Evolutionary conservation across 1,140 invertebrate species (phyloP).

Genomic region (Ceratosolen fusciceps): DNA sequence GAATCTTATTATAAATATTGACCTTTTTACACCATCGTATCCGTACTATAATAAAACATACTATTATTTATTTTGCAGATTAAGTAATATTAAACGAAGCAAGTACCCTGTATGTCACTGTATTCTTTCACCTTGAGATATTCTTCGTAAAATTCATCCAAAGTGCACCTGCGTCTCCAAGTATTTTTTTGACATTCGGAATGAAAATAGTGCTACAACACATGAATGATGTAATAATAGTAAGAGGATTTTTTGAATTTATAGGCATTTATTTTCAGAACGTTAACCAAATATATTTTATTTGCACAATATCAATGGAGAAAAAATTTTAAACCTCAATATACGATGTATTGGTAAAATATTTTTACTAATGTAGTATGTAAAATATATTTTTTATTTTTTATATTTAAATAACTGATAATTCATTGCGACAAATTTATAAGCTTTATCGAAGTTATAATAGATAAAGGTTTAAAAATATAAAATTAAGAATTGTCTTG

Average conservation of each 20-base stretch:
- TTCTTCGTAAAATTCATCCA: not conserved
- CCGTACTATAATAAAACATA: not conserved
- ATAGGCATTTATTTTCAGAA: not conserved
- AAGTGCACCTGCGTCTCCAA: not conserved
- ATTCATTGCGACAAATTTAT: not conserved
- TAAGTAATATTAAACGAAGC: slow-evolving; percentile 32
- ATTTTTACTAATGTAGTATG: not conserved
- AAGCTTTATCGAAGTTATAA: not conserved
- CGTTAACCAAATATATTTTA: not conserved
- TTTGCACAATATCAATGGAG: not conserved
- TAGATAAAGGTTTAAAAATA: not conserved
- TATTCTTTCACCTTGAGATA: slow-evolving; percentile 41
- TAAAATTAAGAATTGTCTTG: not conserved
- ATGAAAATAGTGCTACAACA: not conserved
- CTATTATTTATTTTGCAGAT: slow-evolving; percentile 1
- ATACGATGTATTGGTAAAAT: not conserved
- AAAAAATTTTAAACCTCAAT: not conserved
- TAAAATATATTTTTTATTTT: not conserved
- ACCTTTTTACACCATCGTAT: not conserved
- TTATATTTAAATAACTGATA: not conserved
- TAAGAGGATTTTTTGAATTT: not conserved
- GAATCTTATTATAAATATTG: not conserved
- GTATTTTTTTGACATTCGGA: not conserved
- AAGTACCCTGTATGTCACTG: slow-evolving; percentile 47
- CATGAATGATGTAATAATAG: not conserved